These are phyloP conservation scores for Apomyelois bistriatella DNA, from an alignment of 2,888 invertebrate genomes.

Conservation along the genomic window DNA sequence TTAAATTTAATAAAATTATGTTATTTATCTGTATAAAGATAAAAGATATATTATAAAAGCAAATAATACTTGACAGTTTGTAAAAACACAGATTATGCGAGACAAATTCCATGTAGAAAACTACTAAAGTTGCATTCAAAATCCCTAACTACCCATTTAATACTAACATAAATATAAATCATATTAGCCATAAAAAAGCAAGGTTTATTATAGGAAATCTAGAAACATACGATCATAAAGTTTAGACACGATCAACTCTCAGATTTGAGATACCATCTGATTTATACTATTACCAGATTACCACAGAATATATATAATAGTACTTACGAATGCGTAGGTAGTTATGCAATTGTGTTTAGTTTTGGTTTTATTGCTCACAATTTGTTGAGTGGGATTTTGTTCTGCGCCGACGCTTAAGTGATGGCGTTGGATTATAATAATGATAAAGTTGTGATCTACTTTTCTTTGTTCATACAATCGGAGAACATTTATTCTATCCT, in stretches of 20 bases:
- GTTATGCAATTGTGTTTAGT: background rate
- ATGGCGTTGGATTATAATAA: background rate
- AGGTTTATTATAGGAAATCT: background rate
- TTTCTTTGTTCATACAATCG: background rate
- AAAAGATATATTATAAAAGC: no score
- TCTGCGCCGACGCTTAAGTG: background rate
- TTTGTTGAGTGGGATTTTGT: background rate
- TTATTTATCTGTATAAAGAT: no score
- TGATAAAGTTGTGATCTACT: background rate
- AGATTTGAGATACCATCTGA: background rate
- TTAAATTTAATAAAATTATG: no score
- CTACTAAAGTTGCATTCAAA: background rate
- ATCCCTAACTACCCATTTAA: background rate
- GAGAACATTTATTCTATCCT: no score
- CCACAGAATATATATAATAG: no score
- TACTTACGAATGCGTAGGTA: background rate
- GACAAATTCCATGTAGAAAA: no score
- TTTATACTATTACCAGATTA: background rate
- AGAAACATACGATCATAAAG: background rate
- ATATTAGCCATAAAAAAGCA: background rate
- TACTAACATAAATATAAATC: background rate
- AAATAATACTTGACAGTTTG: no score
- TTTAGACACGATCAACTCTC: background rate
- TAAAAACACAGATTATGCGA: no score
- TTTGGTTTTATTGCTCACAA: background rate